These are phyloP conservation scores for Torymus aiolomorphi DNA, from an alignment of 2,888 invertebrate genomes.

Conservation along the genomic window DNA sequence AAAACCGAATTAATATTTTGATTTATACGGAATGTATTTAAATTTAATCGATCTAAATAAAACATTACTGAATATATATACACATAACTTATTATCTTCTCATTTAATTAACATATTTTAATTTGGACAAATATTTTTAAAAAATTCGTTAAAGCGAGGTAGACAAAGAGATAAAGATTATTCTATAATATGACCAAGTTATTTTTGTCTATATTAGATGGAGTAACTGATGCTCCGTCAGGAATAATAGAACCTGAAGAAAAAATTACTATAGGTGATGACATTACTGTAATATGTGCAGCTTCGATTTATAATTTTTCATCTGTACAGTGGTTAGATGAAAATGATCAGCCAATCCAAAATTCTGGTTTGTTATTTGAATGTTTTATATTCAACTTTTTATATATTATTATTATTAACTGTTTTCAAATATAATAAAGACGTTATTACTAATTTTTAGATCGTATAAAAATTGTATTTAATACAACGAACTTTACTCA, in stretches of 20 bases:
- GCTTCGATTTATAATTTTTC: constrained; percentile 77
- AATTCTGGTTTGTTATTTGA: constrained; percentile 60
- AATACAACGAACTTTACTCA: constrained; percentile 71
- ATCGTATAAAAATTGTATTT: constrained; percentile 52
- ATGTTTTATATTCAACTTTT: too few relatives aligned
- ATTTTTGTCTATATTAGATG: constrained; percentile 71
- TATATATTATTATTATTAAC: neutral
- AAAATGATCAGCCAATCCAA: constrained; percentile 56
- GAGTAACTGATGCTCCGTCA: constrained; percentile 72
- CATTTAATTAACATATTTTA: too few relatives aligned
- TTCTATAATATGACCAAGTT: too few relatives aligned
- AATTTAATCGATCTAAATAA: neutral
- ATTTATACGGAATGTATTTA: too few relatives aligned
- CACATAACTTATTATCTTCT: constrained; percentile 2
- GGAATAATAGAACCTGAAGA: constrained; percentile 69
- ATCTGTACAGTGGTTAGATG: constrained; percentile 77
- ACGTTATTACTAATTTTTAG: constrained; percentile 60
- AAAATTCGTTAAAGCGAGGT: too few relatives aligned
- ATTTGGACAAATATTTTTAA: too few relatives aligned
- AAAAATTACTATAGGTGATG: constrained; percentile 77
- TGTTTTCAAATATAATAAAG: neutral
- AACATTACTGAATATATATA: neutral
- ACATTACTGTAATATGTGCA: constrained; percentile 79
- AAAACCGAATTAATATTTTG: too few relatives aligned
- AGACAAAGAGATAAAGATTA: too few relatives aligned